Evolutionary conservation across 2,797 vertebrate species (phyloP).

Genomic region (Cuniculus paca): DNA sequence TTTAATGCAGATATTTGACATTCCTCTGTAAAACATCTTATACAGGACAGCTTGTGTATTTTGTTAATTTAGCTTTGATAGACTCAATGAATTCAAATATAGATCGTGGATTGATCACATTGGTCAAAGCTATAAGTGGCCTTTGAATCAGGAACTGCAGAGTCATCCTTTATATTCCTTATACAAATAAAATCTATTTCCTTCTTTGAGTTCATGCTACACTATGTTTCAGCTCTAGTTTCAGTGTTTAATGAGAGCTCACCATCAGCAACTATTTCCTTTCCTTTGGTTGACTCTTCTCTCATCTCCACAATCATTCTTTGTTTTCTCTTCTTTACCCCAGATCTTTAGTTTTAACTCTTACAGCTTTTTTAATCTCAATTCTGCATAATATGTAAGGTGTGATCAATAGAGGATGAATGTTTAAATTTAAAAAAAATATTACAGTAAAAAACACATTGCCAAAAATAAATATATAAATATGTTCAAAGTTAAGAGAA

Average conservation of each 20-base stretch:
- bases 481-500: not conserved
- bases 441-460: not conserved
- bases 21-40: conserved; percentile 66
- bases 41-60: conserved; percentile 39
- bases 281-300: not conserved
- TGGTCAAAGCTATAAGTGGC: conserved; percentile 18
- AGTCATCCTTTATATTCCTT: not conserved
- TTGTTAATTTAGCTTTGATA: conserved; percentile 55
- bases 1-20: conserved; percentile 47
- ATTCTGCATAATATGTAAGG: not conserved
- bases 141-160: not conserved
- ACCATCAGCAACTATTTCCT: not conserved
- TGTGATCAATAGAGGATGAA: not conserved
- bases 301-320: not conserved
- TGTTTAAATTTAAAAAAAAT: not conserved
- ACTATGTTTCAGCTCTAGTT: not conserved
- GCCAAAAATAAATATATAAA: not conserved
- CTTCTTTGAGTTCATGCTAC: not conserved
- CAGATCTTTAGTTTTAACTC: not conserved
- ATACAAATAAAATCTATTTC: not conserved
- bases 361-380: not conserved
- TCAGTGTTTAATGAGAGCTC: not conserved
- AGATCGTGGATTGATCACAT: conserved; percentile 15
- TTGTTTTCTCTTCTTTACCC: not conserved
- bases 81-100: conserved; percentile 49